Evolutionary conservation across 2,797 vertebrate species (phyloP).

Genomic region (Pogoniulus pusillus): DNA sequence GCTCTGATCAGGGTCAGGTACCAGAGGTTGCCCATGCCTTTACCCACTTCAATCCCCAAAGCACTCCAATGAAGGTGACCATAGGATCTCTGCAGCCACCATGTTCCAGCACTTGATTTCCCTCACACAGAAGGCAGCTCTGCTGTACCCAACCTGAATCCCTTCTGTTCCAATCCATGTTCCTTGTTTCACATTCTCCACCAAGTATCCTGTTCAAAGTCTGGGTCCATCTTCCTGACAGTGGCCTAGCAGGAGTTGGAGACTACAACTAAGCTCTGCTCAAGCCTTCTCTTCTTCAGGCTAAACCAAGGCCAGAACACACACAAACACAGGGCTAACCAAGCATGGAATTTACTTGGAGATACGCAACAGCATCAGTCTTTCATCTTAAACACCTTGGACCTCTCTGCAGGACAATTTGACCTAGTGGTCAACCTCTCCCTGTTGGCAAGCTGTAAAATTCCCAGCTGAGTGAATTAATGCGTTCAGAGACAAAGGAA

Average conservation of each 20-base stretch:
- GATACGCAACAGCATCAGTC: too few relatives aligned
- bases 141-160: accelerated
- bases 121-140: background rate
- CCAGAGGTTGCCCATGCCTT: background rate
- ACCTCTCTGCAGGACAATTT: background rate
- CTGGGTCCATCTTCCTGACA: background rate
- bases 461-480: background rate
- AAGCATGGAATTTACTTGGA: too few relatives aligned
- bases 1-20: background rate
- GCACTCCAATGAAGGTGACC: background rate
- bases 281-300: too few relatives aligned
- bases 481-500: background rate
- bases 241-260: background rate
- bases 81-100: background rate
- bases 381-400: background rate
- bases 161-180: accelerated
- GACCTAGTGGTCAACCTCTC: background rate
- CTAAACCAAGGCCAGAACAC: too few relatives aligned
- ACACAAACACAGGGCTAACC: too few relatives aligned
- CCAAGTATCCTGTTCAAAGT: background rate
- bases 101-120: background rate
- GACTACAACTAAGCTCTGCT: background rate
- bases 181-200: background rate
- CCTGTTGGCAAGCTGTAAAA: background rate
- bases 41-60: background rate